Base-by-base conservation (phyloP, 1,140 invertebrate genomes). In the Meloidogyne chitwoodi region DNA sequence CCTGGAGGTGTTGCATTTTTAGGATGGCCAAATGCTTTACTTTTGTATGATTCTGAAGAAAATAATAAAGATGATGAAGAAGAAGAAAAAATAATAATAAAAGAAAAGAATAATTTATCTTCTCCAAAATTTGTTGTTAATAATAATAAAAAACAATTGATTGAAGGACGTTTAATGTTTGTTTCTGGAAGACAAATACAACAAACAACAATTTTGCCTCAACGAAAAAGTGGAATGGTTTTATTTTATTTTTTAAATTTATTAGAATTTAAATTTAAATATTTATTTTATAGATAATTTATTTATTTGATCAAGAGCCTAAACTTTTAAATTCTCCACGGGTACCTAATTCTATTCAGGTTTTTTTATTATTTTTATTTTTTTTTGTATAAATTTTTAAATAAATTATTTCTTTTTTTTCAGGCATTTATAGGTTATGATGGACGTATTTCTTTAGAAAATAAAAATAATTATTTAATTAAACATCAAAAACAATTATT, bases 371-470 rank as follows among this genome's bases (percentile, higher is more conserved):
- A 48, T 75, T 8, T 74, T 56, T 56, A 2, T n/a, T n/a, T 56
- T 56, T 19, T 16, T 24, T 76, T 75, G 27, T 68, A 74, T 31
- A 0, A 22, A 77, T n/a, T 80, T n/a, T 22, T 68, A 22, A n/a
- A n/a, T n/a, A n/a, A n/a, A n/a, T n/a, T n/a, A 68, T 68, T 41
- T 19, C 14, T 22, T 48, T 80, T 29, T 61, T 68, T 83, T 56
- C 29, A 82, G 85, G 79, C 84, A 5, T 82, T 84, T 34, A 84
- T 85, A 38, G 84, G 83, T 0, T 85, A 83, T 38, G 81, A 85
- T 66, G 84, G 84, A 10, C 64, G 76, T 22, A 71, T 85, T 10
- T 79, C 77, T n/a, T 79, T 85, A 38, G 77, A 85, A 63, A 85
- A 85, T 71, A 38, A 41, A 27, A 48, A 84, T 6, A 44, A 27